Evolutionary conservation across 92 coral and sea anemone species (phyloP), one percentile per base, ranked within the genome.

Genomic region (Muricea muricata): DNA sequence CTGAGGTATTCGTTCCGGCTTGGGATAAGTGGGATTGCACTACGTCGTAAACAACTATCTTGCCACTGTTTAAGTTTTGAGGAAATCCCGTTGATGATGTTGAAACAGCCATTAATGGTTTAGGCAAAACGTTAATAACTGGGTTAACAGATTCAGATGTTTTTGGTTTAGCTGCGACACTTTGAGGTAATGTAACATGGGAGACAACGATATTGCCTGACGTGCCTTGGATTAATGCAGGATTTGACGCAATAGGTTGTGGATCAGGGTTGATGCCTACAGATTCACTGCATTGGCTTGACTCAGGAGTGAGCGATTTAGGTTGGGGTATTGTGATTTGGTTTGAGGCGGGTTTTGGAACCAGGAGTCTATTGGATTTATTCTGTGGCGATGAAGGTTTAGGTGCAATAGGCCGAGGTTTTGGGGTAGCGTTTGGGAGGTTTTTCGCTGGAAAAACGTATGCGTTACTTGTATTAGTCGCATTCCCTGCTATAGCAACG

Each of bases 21-120:
- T 65, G 70, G 13, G 55, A 10, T 33, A 40, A 10, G 20, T 33
- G 34, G 0, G 70, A 57, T 57, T 56, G 52, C 15, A 78, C 55
- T 33, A 78, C 71, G 55, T 78, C 65, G 29, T 63, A 78, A 4
- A 78, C 45, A 35, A 78, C 12, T 21, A 78, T 78, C 33, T 56
- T 56, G 0, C 83, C 70, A 37, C 37, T 57, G 18, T 13, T 37
- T 34, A 78, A n/a, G 20, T 78, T 57, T 25, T 56, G 26, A 25
- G 54, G 54, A 35, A 35, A 17, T 34, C 33, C 69, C 17, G 30
- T 21, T 50, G 83, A 26, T 63, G 70, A 63, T 3, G 70, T 63
- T 32, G 70, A 39, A 26, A 63, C 70, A 20, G 37, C 5, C 70
- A 63, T 25, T 2, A 63, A n/a, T 28, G 35, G 70, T 26, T 8